Percentiles rank a stretch among this genome's conserved stretches.
phyloP scores from a whole-genome alignment of 2,888 invertebrate species.

The Julus scandinavius region DNA sequence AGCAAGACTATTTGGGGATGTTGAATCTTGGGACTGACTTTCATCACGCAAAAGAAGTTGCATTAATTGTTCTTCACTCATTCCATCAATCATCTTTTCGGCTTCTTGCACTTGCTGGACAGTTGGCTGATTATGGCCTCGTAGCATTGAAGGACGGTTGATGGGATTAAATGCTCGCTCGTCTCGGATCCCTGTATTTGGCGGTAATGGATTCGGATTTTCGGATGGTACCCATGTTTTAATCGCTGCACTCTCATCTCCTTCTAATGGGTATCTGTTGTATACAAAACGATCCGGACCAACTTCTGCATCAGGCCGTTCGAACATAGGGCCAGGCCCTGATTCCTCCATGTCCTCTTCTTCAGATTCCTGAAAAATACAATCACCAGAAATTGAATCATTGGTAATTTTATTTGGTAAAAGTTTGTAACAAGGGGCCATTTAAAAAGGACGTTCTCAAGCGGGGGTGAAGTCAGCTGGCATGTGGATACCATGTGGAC shows the following conservation, averaged over 20 bases:
- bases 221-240: constrained; percentile 19
- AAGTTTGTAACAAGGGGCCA: too few species aligned
- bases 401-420: not conserved
- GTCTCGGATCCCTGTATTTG: not conserved
- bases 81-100: not conserved
- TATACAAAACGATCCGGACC: not conserved
- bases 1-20: not conserved
- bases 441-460: too few species aligned
- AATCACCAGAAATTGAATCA: not conserved
- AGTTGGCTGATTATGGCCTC: not conserved
- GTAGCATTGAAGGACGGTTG: not conserved
- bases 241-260: not conserved
- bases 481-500: too few species aligned
- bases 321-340: not conserved
- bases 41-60: not conserved
- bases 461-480: too few species aligned
- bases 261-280: constrained; percentile 2
- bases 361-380: not conserved
- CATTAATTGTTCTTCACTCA: constrained; percentile 4
- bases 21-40: not conserved
- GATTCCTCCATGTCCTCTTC: not conserved
- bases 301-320: not conserved
- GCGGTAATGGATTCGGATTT: constrained; percentile 4
- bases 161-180: not conserved
- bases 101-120: constrained; percentile 21